These are phyloP conservation scores for Eustalomyia histrio DNA, from an alignment of 2,888 invertebrate species.

Conservation along the genomic window DNA sequence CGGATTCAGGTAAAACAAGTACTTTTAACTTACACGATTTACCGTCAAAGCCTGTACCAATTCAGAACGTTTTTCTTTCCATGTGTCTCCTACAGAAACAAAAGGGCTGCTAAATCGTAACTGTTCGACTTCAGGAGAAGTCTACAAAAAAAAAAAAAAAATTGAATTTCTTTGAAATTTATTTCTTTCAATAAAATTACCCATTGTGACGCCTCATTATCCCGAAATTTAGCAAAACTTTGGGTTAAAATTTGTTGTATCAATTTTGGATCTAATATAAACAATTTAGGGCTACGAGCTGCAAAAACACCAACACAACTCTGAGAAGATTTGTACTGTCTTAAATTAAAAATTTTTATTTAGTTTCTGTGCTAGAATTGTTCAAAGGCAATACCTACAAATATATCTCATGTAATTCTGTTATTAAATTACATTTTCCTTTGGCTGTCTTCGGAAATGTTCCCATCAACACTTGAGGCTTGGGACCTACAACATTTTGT, in stretches of 20 bases:
- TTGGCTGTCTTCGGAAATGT: slow-evolving; percentile 70
- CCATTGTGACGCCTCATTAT: slow-evolving; percentile 70
- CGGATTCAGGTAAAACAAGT: too few species aligned
- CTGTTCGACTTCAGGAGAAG: slow-evolving; percentile 63
- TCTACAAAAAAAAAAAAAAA: slow-evolving; percentile 54
- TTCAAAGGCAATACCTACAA: slow-evolving; percentile 69
- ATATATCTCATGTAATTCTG: slow-evolving; percentile 77
- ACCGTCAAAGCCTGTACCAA: slow-evolving; percentile 80
- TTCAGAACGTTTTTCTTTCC: slow-evolving; percentile 79
- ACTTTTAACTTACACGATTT: slow-evolving; percentile 75
- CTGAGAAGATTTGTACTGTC: slow-evolving; percentile 68
- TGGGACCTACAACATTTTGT: slow-evolving; percentile 74
- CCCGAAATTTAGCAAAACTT: slow-evolving; percentile 68
- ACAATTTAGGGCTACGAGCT: slow-evolving; percentile 72
- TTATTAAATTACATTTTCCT: slow-evolving; percentile 71
- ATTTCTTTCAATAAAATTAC: slow-evolving; percentile 41
- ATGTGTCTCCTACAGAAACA: slow-evolving; percentile 78
- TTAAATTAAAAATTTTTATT: slow-evolving; percentile 40
- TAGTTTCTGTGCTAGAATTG: not conserved
- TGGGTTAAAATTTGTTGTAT: slow-evolving; percentile 66
- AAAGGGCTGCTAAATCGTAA: slow-evolving; percentile 78
- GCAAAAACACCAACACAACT: slow-evolving; percentile 77
- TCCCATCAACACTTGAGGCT: slow-evolving; percentile 74
- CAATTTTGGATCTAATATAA: slow-evolving; percentile 76
- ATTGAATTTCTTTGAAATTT: too few species aligned